Evolutionary conservation across 2,888 invertebrate genomes (phyloP).

Genomic region (Cactoblastis cactorum): DNA sequence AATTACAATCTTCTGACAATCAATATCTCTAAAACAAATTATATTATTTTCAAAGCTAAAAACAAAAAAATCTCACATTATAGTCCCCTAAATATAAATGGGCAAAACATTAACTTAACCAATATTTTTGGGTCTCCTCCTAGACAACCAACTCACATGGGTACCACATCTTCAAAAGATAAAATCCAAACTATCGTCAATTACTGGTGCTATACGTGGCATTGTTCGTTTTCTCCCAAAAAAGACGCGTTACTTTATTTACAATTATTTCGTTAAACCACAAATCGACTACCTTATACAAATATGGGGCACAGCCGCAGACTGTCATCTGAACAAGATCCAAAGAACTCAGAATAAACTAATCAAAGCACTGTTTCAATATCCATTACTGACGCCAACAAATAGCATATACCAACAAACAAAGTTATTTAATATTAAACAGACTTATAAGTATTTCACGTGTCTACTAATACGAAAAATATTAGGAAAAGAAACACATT

Average conservation of each 20-base stretch:
- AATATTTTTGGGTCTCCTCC: background rate
- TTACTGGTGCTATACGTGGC: background rate
- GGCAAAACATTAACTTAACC: background rate
- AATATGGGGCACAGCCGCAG: background rate
- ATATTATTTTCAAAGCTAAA: background rate
- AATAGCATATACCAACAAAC: background rate
- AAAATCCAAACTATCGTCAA: background rate
- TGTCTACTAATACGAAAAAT: background rate
- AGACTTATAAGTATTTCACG: background rate
- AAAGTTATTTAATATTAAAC: background rate
- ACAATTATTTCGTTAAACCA: background rate
- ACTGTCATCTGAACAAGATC: background rate
- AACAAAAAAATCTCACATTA: background rate
- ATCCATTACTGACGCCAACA: background rate
- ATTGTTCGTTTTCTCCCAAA: background rate
- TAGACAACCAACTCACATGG: background rate
- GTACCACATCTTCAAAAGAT: background rate
- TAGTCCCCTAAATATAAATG: background rate
- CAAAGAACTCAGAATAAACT: background rate
- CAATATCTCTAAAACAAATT: background rate
- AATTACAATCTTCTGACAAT: background rate
- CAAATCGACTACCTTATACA: background rate
- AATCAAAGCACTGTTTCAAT: background rate
- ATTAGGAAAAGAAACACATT: background rate
- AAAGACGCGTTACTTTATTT: background rate